Evolutionary conservation across 2,888 invertebrate genomes (phyloP).

Genomic region (Drosophila villosipedis): DNA sequence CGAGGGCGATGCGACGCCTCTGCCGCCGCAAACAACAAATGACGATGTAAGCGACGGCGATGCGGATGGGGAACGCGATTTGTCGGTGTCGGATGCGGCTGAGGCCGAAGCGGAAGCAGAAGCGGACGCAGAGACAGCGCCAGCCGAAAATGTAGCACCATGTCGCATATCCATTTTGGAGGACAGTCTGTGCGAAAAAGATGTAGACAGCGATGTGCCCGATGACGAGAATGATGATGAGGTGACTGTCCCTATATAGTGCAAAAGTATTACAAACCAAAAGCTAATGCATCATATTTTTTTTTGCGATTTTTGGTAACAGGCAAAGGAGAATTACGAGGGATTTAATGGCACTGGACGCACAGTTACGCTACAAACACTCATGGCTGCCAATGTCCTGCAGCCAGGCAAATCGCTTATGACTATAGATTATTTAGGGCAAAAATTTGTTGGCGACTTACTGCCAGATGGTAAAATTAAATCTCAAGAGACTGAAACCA

Average conservation of each 20-base stretch:
- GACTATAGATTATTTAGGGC: conserved; percentile 96
- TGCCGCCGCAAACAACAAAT: conserved; percentile 60
- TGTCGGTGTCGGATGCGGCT: conserved; percentile 51
- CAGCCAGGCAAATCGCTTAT: conserved; percentile 93
- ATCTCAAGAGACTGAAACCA: conserved; percentile 94
- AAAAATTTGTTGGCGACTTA: conserved; percentile 95
- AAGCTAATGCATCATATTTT: not conserved
- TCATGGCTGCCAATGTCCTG: conserved; percentile 93
- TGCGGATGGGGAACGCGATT: conserved; percentile 59
- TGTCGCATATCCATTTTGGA: conserved; percentile 54
- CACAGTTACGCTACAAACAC: conserved; percentile 93
- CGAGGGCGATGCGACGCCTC: conserved; percentile 59
- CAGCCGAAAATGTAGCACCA: conserved; percentile 42
- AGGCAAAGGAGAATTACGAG: conserved; percentile 84
- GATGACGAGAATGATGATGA: conserved; percentile 88
- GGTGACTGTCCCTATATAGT: conserved; percentile 58
- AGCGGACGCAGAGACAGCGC: conserved; percentile 34
- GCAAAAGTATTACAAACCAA: not conserved
- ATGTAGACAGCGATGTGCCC: conserved; percentile 86
- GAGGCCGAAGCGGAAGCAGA: conserved; percentile 52
- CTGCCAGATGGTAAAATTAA: conserved; percentile 94
- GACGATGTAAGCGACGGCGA: conserved; percentile 65
- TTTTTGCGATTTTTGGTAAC: not conserved
- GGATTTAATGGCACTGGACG: conserved; percentile 86
- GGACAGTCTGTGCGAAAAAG: conserved; percentile 84